Evolutionary conservation across 2,888 invertebrate genomes (phyloP), one percentile per base, ranked within the genome.

Genomic region (Achlya flavicornis): DNA sequence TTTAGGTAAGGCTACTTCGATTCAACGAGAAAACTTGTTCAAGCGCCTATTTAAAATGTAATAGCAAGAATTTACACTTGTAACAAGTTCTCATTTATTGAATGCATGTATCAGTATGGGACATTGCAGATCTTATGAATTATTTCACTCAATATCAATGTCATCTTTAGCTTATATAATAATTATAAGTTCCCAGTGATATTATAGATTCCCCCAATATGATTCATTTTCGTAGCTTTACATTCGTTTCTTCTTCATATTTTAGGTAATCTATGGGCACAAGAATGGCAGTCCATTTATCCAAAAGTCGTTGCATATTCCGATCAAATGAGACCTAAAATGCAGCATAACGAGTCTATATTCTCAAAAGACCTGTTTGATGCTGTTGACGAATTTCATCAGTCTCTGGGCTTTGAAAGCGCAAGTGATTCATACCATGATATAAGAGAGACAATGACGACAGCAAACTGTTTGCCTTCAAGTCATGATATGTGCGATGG

Each of bases 401-500:
- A 89, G 64, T 95, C 95, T 0, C 77, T 95, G 57, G 96, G 96
- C 0, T 93, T 97, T 65, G 90, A 93, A n/a, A 92, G 94, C 46
- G 95, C 95, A 78, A 92, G 93, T 3, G 91, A 94, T 66, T 92
- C 95, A 0, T 96, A 96, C 80, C 94, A 95, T 84, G 88, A 89
- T 65, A 94, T 96, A 32, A 93, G 91, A 66, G 95, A 95, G 71
- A 95, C 95, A 0, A 87, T 86, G 66, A 92, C 94, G 46, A 89
- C 95, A 38, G 94, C 95, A 0, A 94, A 96, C 63, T 96, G 96
- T 71, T 94, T 96, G 74, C 95, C 96, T 0, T 95, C 96, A 1
- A 96, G 96, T 63, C 96, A 96, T 94, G 96, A 96, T 76, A 95
- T 96, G 90, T 95, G 95, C 74, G 95, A 96, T 78, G 94, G 95